phyloP scores from a whole-genome alignment of 2,113 vertebrate genomes.

The Ovis canadensis region DNA sequence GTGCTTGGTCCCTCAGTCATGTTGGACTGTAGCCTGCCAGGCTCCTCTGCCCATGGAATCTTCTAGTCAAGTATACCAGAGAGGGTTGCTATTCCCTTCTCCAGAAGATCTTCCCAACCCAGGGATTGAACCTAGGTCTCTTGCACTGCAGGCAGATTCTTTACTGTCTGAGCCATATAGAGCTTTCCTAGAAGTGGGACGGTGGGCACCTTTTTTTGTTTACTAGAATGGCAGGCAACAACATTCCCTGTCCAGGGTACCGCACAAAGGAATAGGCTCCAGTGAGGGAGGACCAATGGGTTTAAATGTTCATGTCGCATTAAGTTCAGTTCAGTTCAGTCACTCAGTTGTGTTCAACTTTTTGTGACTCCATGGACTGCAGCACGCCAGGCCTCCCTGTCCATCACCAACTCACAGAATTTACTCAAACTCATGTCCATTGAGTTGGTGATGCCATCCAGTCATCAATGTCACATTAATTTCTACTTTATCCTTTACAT shows the following conservation, averaged over 20 bases:
- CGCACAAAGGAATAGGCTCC: not conserved
- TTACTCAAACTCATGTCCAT: not conserved
- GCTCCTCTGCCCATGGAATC: not conserved
- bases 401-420: not conserved
- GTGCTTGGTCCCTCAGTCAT: not conserved
- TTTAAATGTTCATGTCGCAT: not conserved
- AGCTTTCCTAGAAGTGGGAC: not conserved
- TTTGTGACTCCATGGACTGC: not conserved
- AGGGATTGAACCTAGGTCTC: not conserved
- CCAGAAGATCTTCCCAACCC: not conserved
- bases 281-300: not conserved
- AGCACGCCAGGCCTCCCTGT: not conserved
- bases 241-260: not conserved
- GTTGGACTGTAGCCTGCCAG: not conserved
- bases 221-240: not conserved
- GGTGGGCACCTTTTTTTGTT: not conserved
- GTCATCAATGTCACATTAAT: not conserved
- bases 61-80: not conserved
- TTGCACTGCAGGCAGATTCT: not conserved
- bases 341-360: not conserved
- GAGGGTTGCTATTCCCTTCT: not conserved
- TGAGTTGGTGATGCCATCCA: not conserved
- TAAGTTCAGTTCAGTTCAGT: not conserved
- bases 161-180: not conserved
- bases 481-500: not conserved